These are phyloP conservation scores for Plusia festucae DNA, from an alignment of 2,888 invertebrate species.

Conservation along the genomic window DNA sequence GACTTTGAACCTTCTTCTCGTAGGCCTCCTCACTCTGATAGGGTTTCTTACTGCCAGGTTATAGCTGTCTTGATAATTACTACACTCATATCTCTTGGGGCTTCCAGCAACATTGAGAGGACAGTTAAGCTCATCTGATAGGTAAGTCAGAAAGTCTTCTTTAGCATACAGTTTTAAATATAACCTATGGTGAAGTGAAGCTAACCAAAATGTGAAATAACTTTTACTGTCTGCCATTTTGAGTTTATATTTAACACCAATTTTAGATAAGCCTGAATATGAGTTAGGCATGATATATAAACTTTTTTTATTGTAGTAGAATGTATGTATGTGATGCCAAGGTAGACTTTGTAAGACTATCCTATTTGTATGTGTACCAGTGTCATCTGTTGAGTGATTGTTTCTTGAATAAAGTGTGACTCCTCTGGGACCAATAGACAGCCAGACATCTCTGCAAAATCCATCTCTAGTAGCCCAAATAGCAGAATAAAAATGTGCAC, in stretches of 20 bases:
- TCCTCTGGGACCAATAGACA: constrained; percentile 91
- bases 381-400: constrained; percentile 72
- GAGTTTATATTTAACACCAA: constrained; percentile 92
- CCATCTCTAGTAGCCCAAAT: constrained; percentile 91
- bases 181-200: constrained; percentile 94
- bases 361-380: constrained; percentile 74
- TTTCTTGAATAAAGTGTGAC: constrained; percentile 90
- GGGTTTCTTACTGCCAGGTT: constrained; percentile 86
- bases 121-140: constrained; percentile 90
- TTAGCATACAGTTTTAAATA: constrained; percentile 93
- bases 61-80: constrained; percentile 87
- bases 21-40: constrained; percentile 77
- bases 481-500: constrained; percentile 93
- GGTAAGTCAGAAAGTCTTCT: constrained; percentile 91
- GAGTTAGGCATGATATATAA: constrained; percentile 90
- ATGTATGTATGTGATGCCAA: constrained; percentile 93
- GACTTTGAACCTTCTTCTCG: constrained; percentile 87
- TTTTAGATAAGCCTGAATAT: constrained; percentile 88
- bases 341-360: constrained; percentile 86
- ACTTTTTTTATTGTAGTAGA: constrained; percentile 93
- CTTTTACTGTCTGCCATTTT: constrained; percentile 93
- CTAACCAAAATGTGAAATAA: constrained; percentile 93
- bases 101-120: constrained; percentile 79
- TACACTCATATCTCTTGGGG: constrained; percentile 77
- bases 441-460: constrained; percentile 90